Evolutionary conservation across 1,140 invertebrate species (phyloP), one percentile per base, ranked within the genome.

Genomic region (Penaeus vannamei): DNA sequence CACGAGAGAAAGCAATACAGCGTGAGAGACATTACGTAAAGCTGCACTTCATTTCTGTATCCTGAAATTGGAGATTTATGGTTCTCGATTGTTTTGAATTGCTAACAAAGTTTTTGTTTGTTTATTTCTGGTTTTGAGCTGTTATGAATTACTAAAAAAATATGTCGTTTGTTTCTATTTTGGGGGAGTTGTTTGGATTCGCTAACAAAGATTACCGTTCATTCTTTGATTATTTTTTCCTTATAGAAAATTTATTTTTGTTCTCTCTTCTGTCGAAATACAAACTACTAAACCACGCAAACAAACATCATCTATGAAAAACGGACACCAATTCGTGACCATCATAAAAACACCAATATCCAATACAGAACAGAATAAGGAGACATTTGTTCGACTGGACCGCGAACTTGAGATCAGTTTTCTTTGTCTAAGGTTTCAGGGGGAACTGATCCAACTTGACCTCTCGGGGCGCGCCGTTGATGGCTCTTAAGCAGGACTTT

Each of bases 391-490:
- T 85, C 66, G 69, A 77, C 69, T 72, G 59, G 62, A 85, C 84
- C 60, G 32, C 53, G 84, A 72, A 60, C 84, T 85, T 29, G 69
- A 60, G 84, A 85, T 85, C 84, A 85, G 84, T 77, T 85, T 76
- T 85, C 84, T 85, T 85, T 60, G 84, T 77, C 69, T 85, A 53
- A 46, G 66, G 84, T 85, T 85, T 60, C 84, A 61, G 69, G 66
- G 84, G 84, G 69, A 77, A 85, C 84, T 60, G 84, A 77, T 77
- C 84, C 69, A 85, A 85, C 84, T 77, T 85, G 84, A 85, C 84
- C 84, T 85, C 84, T 59, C 53, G 69, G 84, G 84, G 84, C 84
- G 84, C 66, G 29, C 46, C 66, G 69, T 32, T 85, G 84, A 77
- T 85, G 84, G 84, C 69, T 76, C 84, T 77, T 72, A 77, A 77